Percentiles rank a stretch among this genome's conserved stretches.
These are phyloP conservation scores for Chelonoidis abingdonii DNA, from an alignment of 2,113 vertebrate species.

Conservation along the genomic window DNA sequence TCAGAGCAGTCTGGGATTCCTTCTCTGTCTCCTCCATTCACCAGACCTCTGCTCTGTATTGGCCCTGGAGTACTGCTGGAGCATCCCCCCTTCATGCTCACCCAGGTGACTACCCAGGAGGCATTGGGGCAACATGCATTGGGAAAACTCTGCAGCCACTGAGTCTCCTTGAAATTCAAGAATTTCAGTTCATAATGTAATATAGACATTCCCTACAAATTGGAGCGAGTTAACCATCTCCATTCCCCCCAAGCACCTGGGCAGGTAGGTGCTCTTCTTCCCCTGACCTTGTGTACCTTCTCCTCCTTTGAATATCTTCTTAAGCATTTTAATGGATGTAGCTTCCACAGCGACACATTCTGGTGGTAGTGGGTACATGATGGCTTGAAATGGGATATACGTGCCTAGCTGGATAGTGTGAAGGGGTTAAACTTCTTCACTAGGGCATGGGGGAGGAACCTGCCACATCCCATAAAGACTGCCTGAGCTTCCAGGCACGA, in stretches of 20 bases:
- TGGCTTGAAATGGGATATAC: neutral
- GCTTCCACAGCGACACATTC: neutral
- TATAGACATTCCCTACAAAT: neutral
- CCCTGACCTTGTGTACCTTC: neutral
- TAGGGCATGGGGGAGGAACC: neutral
- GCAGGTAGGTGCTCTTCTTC: neutral
- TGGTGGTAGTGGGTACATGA: neutral
- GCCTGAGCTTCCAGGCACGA: slow-evolving; percentile 54
- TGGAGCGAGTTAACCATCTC: neutral
- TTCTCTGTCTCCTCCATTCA: neutral
- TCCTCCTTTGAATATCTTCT: rapidly evolving
- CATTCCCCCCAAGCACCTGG: neutral
- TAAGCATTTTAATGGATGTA: neutral
- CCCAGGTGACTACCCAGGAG: neutral
- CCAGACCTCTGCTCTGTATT: neutral
- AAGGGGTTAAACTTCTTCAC: slow-evolving; percentile 39
- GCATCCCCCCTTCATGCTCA: neutral
- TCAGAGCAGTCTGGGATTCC: neutral
- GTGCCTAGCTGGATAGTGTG: neutral
- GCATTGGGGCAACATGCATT: neutral
- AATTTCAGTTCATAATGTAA: neutral
- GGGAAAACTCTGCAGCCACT: neutral
- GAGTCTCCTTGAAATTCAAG: neutral
- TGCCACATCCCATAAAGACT: neutral
- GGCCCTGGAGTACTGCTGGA: neutral